Base-by-base conservation (phyloP, 37 sponge, comb jelly and placozoan species). In the Haliclona indistincta region DNA sequence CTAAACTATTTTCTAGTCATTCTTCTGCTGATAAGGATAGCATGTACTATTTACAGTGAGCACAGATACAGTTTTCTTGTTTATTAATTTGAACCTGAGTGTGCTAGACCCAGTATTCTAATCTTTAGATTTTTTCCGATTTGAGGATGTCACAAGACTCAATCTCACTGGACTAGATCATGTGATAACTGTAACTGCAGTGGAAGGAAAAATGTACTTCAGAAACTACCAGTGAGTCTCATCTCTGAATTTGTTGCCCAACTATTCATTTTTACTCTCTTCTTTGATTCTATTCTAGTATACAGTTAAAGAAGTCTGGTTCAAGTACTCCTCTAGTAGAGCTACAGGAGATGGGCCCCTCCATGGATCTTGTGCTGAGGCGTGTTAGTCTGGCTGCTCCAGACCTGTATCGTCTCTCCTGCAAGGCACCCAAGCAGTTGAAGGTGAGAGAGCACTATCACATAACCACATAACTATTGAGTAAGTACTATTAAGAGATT, bases 261-360 rank as follows among this genome's bases (percentile, higher is more conserved):
- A n/a, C n/a, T n/a, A 44, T 4, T 26, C 47, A 23, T 43, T 2
- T 28, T 28, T 20, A 66, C 69, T 28, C 13, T 42, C 1, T 42
- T 17, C 15, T 6, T 49, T 4, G 4, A 1, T 29, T 70, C 49
- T n/a, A 70, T 43, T 29, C n/a, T 38, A 70, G 35, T 44, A 73
- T 73, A 39, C 11, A 36, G 5, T 60, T 96, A 61, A 96, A 92
- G 91, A 96, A 96, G 68, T 93, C 94, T 15, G 97, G 97, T 36
- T 70, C 63, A 13, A 70, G 67, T 11, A 79, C 67, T 22, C 92
- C 96, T 55, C 64, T 86, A 29, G 75, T 91, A 56, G 98, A 94
- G 68, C 68, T 97, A 61, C 93, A 84, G n/a, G 95, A 97, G 69
- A 92, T 97, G 68, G 98, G 98, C 0, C 93, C 96, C 19, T 84